These are phyloP conservation scores for Eutrigla gurnardus DNA, from an alignment of 2,797 vertebrate species.

Conservation along the genomic window DNA sequence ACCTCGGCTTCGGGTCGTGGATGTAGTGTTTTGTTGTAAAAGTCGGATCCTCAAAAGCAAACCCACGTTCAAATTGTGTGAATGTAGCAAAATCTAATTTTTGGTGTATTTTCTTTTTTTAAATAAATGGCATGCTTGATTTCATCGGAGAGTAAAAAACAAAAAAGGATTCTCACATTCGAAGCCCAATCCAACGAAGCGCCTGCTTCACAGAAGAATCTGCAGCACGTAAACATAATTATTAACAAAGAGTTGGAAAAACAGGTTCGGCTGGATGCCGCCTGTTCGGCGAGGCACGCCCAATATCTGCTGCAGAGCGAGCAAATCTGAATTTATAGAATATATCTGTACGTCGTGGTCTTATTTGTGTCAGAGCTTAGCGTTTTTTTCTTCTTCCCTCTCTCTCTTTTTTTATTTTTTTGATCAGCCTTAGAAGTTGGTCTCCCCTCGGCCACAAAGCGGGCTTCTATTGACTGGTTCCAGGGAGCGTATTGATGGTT, in stretches of 20 bases:
- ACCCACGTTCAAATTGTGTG: neutral
- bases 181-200: too few species aligned
- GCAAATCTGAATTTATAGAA: conserved; percentile 37
- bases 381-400: conserved; percentile 32
- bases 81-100: too few species aligned
- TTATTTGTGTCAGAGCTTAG: conserved; percentile 75
- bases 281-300: conserved; percentile 20
- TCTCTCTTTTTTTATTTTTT: conserved; percentile 50
- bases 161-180: neutral
- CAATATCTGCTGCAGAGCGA: conserved; percentile 37
- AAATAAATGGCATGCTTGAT: neutral
- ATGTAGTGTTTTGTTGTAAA: conserved; percentile 28
- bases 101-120: neutral
- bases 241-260: conserved; percentile 21
- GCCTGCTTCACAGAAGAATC: conserved; percentile 25
- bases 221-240: conserved; percentile 37
- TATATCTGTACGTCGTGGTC: conserved; percentile 54
- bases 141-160: neutral
- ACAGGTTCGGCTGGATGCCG: conserved; percentile 30
- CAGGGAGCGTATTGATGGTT: conserved; percentile 88
- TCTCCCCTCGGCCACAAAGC: conserved; percentile 86
- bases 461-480: conserved; percentile 87
- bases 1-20: conserved; percentile 48
- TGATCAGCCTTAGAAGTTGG: conserved; percentile 85
- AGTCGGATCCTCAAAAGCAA: conserved; percentile 35